A percentile compares a stretch with the other conserved stretches of the same genome.
Evolutionary conservation across 1,140 invertebrate species (phyloP).

Genomic region (Drosophila serrata): DNA sequence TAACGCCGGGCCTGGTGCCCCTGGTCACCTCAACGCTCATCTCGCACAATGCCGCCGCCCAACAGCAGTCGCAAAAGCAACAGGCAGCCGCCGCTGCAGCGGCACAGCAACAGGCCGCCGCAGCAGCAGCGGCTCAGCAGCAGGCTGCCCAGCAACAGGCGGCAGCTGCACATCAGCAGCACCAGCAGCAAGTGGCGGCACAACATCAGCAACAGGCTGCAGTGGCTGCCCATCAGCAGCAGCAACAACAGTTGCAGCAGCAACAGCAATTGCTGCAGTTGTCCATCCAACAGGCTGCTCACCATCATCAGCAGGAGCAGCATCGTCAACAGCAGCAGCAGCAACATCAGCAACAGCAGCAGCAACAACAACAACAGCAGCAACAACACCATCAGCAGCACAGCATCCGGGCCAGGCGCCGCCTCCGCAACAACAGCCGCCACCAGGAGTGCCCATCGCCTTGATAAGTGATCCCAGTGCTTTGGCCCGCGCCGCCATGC

Average conservation of each 20-base stretch:
- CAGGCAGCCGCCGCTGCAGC: slow-evolving; percentile 66
- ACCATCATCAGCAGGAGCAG: slow-evolving; percentile 76
- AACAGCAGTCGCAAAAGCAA: slow-evolving; percentile 76
- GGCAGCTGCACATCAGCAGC: slow-evolving; percentile 66
- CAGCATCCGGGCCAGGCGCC: slow-evolving; percentile 58
- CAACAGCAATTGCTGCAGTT: slow-evolving; percentile 76
- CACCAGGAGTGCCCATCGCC: slow-evolving; percentile 77
- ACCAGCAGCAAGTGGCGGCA: slow-evolving; percentile 71
- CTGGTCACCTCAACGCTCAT: slow-evolving; percentile 81
- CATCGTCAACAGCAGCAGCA: slow-evolving; percentile 70
- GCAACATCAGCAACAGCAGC: slow-evolving; percentile 64
- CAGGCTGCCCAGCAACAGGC: slow-evolving; percentile 70
- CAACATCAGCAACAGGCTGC: slow-evolving; percentile 74
- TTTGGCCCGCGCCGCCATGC: slow-evolving; percentile 80
- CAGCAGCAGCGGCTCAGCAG: slow-evolving; percentile 64
- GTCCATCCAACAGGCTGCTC: slow-evolving; percentile 77
- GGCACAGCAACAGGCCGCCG: slow-evolving; percentile 65
- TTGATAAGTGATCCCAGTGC: slow-evolving; percentile 81
- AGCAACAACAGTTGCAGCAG: slow-evolving; percentile 69
- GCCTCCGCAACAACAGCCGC: slow-evolving; percentile 71
- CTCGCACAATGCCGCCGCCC: slow-evolving; percentile 73
- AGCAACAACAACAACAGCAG: slow-evolving; percentile 70
- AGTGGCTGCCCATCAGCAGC: slow-evolving; percentile 60
- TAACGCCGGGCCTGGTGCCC: slow-evolving; percentile 78
- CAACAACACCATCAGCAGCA: slow-evolving; percentile 62